Evolutionary conservation across 23 tunicate genomes (phyloP), one percentile per base, ranked within the genome.

Genomic region (Diplosoma virens): DNA sequence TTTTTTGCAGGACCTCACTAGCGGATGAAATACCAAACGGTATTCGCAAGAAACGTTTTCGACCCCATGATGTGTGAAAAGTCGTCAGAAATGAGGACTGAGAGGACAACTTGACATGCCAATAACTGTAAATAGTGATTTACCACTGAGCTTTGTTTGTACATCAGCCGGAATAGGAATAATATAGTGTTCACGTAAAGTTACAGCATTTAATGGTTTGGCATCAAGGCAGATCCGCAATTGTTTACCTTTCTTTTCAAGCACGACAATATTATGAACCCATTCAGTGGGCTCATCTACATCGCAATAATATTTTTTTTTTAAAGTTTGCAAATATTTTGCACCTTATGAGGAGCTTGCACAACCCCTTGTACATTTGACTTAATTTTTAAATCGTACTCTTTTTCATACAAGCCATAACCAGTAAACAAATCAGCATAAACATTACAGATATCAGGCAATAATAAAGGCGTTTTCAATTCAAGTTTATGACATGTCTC

Each of bases 21-120:
- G 78, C 78, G 36, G n/a, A n/a, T n/a, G n/a, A 52, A 3, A 73
- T 47, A 6, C 78, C 78, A 73, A 73, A 73, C 25, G 78, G 78
- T 63, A 73, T 73, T 24, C 63, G 60, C n/a, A 73, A 48, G 27
- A 73, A 73, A 23, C 61, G 60, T 17, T 73, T 61, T 20, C 82
- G 35, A 28, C 82, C 82, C 72, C 72, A 77, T 23, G 82, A 72
- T 11, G 71, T 77, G 46, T 36, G 58, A 61, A 77, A 77, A 6
- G 82, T 60, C 1, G 82, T 77, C 20, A 77, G 35, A 33, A 35
- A 77, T 35, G 82, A 77, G 11, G 82, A 77, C 34, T 53, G 34
- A 37, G 36, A 58, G 25, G 72, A 20, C 5, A 78, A 48, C 30
- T 46, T 33, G 58, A 77, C 71, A 37, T 77, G 82, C 82, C 82